Evolutionary conservation across 2,888 invertebrate genomes (phyloP).

Genomic region (Zele albiditarsus): DNA sequence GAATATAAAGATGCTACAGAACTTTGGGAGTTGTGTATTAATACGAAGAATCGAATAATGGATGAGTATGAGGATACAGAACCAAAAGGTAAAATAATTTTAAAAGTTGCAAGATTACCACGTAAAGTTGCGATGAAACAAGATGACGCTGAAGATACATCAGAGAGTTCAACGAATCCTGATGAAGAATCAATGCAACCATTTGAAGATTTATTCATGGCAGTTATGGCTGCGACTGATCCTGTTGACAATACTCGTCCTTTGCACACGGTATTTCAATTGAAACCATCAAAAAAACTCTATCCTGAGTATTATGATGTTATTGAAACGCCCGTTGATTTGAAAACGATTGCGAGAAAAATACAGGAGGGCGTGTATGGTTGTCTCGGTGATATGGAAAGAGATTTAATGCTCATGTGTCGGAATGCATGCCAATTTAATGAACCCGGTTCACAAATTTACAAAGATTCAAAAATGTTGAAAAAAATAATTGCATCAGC

Average conservation of each 20-base stretch:
- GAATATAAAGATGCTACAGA: slow-evolving; percentile 94
- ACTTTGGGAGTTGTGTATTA: slow-evolving; percentile 88
- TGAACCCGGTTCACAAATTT: slow-evolving; percentile 96
- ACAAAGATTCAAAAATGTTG: slow-evolving; percentile 93
- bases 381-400: slow-evolving; percentile 87
- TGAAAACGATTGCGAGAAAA: slow-evolving; percentile 93
- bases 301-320: slow-evolving; percentile 97
- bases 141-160: slow-evolving; percentile 80
- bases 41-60: slow-evolving; percentile 74
- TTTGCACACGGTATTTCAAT: slow-evolving; percentile 89
- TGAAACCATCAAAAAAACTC: slow-evolving; percentile 92
- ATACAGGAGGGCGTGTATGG: slow-evolving; percentile 90
- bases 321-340: slow-evolving; percentile 94
- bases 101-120: slow-evolving; percentile 75
- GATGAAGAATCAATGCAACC: slow-evolving; percentile 83
- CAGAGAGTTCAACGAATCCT: slow-evolving; percentile 82
- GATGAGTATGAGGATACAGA: slow-evolving; percentile 74
- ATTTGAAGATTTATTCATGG: slow-evolving; percentile 92
- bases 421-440: slow-evolving; percentile 97
- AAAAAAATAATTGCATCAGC: slow-evolving; percentile 80
- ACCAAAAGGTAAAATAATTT: slow-evolving; percentile 75
- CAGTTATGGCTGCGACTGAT: slow-evolving; percentile 91
- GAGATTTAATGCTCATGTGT: slow-evolving; percentile 91
- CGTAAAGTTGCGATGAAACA: slow-evolving; percentile 68
- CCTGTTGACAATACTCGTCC: slow-evolving; percentile 82